phyloP scores from a whole-genome alignment of 2,797 vertebrate genomes.

The Oreortyx pictus region DNA sequence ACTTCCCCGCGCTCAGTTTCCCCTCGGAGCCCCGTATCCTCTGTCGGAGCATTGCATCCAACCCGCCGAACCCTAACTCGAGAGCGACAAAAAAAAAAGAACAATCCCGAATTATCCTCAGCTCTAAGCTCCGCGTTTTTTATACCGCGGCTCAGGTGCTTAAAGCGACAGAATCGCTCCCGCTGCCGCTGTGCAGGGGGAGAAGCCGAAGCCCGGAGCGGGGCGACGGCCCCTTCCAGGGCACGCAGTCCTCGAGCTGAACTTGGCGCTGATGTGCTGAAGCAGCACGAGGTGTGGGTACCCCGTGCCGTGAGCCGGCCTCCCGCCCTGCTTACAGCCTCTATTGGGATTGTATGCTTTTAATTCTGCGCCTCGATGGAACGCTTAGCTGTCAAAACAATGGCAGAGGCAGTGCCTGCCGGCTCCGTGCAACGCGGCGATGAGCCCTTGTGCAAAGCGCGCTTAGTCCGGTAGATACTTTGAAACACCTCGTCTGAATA shows the following conservation, averaged over 20 bases:
- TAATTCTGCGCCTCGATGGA: not conserved
- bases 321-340: fast-evolving
- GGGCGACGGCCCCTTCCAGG: too few relatives aligned
- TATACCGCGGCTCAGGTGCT: not conserved
- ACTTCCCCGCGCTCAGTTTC: not conserved
- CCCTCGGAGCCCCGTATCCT: not conserved
- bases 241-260: too few relatives aligned
- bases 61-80: not conserved
- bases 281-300: not conserved
- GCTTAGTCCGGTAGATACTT: not conserved
- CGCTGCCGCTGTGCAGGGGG: too few relatives aligned
- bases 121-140: not conserved
- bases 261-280: too few relatives aligned
- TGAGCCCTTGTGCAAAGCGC: not conserved
- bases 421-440: not conserved
- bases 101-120: not conserved
- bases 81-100: too few relatives aligned
- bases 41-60: not conserved
- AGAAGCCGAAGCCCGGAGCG: too few relatives aligned
- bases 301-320: not conserved
- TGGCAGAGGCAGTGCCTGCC: not conserved
- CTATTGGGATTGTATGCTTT: not conserved
- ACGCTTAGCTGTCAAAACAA: not conserved
- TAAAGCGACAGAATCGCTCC: not conserved
- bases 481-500: conserved; percentile 7